Evolutionary conservation across 2,888 invertebrate species (phyloP).

Genomic region (Melanostoma scalare): DNA sequence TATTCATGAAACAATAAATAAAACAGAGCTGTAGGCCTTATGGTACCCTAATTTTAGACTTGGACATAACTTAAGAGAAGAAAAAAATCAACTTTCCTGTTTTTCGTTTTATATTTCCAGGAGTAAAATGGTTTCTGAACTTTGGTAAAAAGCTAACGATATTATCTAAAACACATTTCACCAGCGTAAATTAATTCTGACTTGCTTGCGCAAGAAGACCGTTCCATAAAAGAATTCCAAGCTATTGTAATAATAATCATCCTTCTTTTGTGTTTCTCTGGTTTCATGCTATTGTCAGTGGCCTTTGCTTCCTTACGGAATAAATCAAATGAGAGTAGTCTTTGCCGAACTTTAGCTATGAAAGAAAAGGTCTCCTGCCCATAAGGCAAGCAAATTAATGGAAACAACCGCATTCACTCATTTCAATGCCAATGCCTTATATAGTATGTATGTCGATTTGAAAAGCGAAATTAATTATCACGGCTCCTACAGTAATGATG

Average conservation of each 20-base stretch:
- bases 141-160: slow-evolving; percentile 24
- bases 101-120: neutral
- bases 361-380: slow-evolving; percentile 18
- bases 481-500: slow-evolving; percentile 28
- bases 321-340: slow-evolving; percentile 41
- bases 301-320: slow-evolving; percentile 37
- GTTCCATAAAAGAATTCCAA: slow-evolving; percentile 16
- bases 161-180: slow-evolving; percentile 26
- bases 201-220: slow-evolving; percentile 26
- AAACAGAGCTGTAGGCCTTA: too few species aligned
- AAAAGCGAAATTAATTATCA: slow-evolving; percentile 61
- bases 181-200: slow-evolving; percentile 55
- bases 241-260: slow-evolving; percentile 57
- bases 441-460: slow-evolving; percentile 32
- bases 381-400: slow-evolving; percentile 59
- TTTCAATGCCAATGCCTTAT: slow-evolving; percentile 12
- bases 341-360: slow-evolving; percentile 26
- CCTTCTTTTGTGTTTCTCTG: slow-evolving; percentile 38
- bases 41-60: neutral
- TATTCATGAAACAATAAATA: too few species aligned
- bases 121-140: slow-evolving; percentile 4
- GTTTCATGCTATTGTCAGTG: slow-evolving; percentile 13
- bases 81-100: neutral
- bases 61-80: neutral
- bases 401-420: slow-evolving; percentile 60